phyloP scores from a whole-genome alignment of 1,140 invertebrate genomes.

The Pachypsylla venusta region DNA sequence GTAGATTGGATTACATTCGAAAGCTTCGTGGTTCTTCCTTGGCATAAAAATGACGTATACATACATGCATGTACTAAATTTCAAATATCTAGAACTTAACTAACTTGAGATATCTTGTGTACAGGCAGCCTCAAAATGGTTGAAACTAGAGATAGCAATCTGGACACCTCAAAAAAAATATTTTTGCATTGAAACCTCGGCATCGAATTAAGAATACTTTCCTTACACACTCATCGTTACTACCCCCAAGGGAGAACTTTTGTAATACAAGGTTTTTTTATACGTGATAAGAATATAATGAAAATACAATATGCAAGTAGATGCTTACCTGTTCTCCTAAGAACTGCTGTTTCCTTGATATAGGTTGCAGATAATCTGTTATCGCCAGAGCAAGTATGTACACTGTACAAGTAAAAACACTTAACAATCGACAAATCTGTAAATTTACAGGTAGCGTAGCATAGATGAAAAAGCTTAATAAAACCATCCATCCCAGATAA shows the following conservation, averaged over 20 bases:
- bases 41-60: no score
- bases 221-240: no score
- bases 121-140: no score
- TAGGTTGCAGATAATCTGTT: constrained; percentile 31
- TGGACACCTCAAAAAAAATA: no score
- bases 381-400: constrained; percentile 40
- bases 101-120: no score
- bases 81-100: no score
- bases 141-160: no score
- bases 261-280: background rate
- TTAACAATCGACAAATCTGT: constrained; percentile 42
- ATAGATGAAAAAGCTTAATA: constrained; percentile 73
- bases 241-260: background rate
- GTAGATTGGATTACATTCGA: no score
- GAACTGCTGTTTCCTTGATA: constrained; percentile 31
- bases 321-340: constrained; percentile 39
- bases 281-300: background rate
- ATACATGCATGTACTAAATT: no score
- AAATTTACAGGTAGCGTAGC: constrained; percentile 61
- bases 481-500: constrained; percentile 56
- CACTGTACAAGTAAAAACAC: constrained; percentile 39
- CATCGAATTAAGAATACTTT: no score
- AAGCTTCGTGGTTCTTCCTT: no score
- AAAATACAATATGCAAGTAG: background rate
- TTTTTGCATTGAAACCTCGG: no score